Conservation (phyloP, 2,888 invertebrate species). For the Tyria jacobaeae region DNA sequence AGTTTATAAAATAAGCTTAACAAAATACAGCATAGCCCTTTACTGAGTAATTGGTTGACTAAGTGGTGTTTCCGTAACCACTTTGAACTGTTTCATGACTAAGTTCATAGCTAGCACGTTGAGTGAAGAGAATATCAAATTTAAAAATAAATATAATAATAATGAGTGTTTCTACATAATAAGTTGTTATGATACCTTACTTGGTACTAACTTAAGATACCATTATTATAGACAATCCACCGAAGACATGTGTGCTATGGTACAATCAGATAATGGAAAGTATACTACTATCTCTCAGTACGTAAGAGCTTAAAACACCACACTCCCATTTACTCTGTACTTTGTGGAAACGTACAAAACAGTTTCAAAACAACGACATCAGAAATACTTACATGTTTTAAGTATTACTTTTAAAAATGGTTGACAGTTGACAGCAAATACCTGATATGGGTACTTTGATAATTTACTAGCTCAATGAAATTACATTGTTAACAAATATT, state of each 20-base stretch:
- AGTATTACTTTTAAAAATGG: neutral
- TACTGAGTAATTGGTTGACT: slow-evolving; percentile 1
- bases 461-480: slow-evolving; percentile 29
- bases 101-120: neutral
- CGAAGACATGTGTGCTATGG: neutral
- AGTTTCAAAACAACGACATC: no score
- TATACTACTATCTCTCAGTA: no score
- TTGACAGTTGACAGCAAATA: neutral
- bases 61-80: neutral
- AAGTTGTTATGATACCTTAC: no score
- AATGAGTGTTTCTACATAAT: no score
- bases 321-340: no score
- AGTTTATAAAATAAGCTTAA: neutral
- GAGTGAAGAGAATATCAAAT: neutral
- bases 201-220: neutral
- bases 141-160: no score
- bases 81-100: neutral
- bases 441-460: slow-evolving; percentile 3
- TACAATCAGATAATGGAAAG: no score
- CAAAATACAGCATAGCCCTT: neutral
- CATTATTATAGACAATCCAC: neutral
- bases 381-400: neutral
- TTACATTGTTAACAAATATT: slow-evolving; percentile 43
- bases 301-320: no score
- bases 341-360: no score